phyloP scores from a whole-genome alignment of 1,140 invertebrate genomes.

The Zaprionus taronus region DNA sequence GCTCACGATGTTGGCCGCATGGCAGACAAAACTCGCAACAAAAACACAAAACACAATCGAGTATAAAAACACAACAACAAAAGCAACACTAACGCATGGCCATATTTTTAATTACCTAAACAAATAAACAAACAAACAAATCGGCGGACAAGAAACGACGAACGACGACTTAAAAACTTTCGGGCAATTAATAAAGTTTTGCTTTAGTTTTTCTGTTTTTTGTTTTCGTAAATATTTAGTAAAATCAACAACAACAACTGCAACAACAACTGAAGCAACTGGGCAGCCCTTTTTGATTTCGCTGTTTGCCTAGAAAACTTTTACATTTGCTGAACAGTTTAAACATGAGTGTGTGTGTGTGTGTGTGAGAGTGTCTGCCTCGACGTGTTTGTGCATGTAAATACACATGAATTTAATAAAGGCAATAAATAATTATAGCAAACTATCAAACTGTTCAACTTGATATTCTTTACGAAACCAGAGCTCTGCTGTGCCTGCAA shows the following conservation, averaged over 20 bases:
- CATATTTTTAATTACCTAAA: conserved; percentile 79
- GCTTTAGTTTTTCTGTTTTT: conserved; percentile 4
- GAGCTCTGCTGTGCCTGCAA: too few species aligned
- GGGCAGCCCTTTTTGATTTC: conserved; percentile 28
- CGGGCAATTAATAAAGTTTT: conserved; percentile 73
- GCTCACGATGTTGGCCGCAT: background rate
- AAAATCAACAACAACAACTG: too few species aligned
- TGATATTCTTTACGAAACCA: too few species aligned
- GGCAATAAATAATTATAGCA: background rate
- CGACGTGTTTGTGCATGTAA: conserved; percentile 6
- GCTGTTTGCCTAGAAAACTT: conserved; percentile 36
- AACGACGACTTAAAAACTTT: conserved; percentile 58
- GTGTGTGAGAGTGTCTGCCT: background rate
- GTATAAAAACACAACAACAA: conserved; percentile 8
- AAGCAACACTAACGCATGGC: conserved; percentile 37
- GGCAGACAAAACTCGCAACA: background rate
- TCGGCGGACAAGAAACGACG: conserved; percentile 18
- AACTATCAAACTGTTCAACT: too few species aligned
- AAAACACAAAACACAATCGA: conserved; percentile 8
- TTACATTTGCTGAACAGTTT: conserved; percentile 14
- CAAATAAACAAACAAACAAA: conserved; percentile 74
- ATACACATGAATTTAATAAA: conserved; percentile 20
- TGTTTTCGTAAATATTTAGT: conserved; percentile 9
- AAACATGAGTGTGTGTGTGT: too few species aligned
- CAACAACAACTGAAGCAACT: conserved; percentile 17